A percentile compares a stretch with the other conserved stretches of the same genome.
Conservation (phyloP, 2,113 vertebrate species). For the Phrynosoma platyrhinos region DNA sequence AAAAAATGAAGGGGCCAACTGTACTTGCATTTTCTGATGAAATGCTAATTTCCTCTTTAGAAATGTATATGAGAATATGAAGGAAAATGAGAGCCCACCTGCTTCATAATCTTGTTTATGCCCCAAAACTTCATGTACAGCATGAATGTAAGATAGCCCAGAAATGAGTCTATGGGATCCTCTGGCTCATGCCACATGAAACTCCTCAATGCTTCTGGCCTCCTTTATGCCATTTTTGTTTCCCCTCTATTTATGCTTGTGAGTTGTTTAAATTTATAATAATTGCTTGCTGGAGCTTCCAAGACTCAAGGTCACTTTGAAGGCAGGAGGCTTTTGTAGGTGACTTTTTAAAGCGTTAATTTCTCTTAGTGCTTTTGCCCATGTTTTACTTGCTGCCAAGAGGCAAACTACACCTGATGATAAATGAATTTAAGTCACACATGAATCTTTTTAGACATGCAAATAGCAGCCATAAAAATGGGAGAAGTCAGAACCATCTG, state of each 20-base stretch:
- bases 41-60: background rate
- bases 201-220: background rate
- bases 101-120: background rate
- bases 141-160: background rate
- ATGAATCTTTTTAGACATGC: background rate
- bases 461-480: background rate
- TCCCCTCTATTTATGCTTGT: conserved; percentile 10
- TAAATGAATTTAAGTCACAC: background rate
- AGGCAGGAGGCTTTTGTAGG: background rate
- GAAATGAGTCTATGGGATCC: background rate
- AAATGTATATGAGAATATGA: background rate
- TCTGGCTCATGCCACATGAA: background rate
- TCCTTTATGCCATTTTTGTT: background rate
- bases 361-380: background rate
- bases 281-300: background rate
- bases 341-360: background rate
- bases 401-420: background rate
- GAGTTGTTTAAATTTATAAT: conserved; percentile 13
- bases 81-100: background rate
- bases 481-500: background rate
- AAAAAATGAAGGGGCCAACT: too few species aligned
- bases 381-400: background rate
- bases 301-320: conserved; percentile 20
- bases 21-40: background rate
- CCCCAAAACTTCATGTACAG: background rate